These are phyloP conservation scores for Poeciliopsis prolifica DNA, from an alignment of 2,113 vertebrate species.

Conservation along the genomic window DNA sequence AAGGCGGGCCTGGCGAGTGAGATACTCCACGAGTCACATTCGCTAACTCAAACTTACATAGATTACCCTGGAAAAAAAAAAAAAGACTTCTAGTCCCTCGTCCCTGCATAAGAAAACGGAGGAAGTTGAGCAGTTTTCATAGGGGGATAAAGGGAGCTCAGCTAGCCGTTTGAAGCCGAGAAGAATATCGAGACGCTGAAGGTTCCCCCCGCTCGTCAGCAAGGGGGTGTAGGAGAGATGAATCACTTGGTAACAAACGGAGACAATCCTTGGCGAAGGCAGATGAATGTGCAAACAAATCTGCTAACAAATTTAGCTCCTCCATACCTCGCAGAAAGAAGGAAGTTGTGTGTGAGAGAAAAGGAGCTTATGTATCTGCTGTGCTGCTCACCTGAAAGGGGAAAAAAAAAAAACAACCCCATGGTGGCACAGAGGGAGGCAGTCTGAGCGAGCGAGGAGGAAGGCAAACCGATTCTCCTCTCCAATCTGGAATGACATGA, in stretches of 20 bases:
- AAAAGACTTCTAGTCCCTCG: conserved; percentile 15
- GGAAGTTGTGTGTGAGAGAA: neutral
- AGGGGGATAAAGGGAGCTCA: conserved; percentile 54
- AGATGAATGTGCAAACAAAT: conserved; percentile 63
- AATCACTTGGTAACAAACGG: conserved; percentile 46
- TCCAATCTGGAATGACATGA: conserved; percentile 30
- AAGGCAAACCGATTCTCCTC: conserved; percentile 24
- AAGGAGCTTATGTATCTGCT: conserved; percentile 46
- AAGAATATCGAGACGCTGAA: conserved; percentile 34
- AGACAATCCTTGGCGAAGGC: conserved; percentile 44
- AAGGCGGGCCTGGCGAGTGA: conserved; percentile 46
- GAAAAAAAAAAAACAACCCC: neutral
- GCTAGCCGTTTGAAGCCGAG: conserved; percentile 49
- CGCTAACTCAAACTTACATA: conserved; percentile 41
- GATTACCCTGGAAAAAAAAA: conserved; percentile 25
- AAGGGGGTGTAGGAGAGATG: conserved; percentile 34
- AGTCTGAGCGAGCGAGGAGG: conserved; percentile 15
- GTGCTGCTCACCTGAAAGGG: conserved; percentile 43
- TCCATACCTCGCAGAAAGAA: conserved; percentile 16
- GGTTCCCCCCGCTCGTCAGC: conserved; percentile 16
- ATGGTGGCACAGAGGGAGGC: neutral
- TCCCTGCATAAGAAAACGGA: conserved; percentile 12
- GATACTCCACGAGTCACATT: conserved; percentile 60
- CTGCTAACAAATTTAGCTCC: conserved; percentile 60
- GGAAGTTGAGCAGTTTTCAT: conserved; percentile 32